Evolutionary conservation across 2,797 vertebrate genomes (phyloP).

Genomic region (Cyclura pinguis): DNA sequence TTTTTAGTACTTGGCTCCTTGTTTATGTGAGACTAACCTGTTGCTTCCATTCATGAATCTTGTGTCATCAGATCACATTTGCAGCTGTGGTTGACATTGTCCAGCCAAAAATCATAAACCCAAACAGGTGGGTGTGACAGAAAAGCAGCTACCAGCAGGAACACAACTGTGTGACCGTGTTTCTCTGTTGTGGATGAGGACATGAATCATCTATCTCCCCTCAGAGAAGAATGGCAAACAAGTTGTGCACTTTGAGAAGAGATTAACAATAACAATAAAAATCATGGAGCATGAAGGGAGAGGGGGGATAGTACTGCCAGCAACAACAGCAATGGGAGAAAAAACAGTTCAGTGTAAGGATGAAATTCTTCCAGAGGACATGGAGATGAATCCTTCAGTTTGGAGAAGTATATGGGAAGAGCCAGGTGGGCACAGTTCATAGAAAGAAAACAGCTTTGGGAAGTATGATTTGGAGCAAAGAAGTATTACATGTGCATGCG

Average conservation of each 20-base stretch:
- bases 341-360: not conserved
- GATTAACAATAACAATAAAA: not conserved
- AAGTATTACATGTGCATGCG: not conserved
- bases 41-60: conserved; percentile 35
- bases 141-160: conserved; percentile 32
- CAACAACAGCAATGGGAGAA: too few species aligned
- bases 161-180: conserved; percentile 47
- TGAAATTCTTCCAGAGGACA: conserved; percentile 10
- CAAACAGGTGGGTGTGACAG: conserved; percentile 47
- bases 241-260: not conserved
- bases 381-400: not conserved
- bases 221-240: not conserved
- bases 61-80: conserved; percentile 41
- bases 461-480: not conserved
- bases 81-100: conserved; percentile 39
- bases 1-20: conserved; percentile 49
- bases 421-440: not conserved
- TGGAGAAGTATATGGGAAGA: not conserved
- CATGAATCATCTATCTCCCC: not conserved
- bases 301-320: not conserved
- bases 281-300: not conserved
- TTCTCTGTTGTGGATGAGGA: conserved; percentile 50
- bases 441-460: not conserved
- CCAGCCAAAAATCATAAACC: conserved; percentile 34
- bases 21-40: conserved; percentile 38